These are phyloP conservation scores for Cyanoramphus novaezelandiae DNA, from an alignment of 2,113 vertebrate genomes.

Conservation along the genomic window DNA sequence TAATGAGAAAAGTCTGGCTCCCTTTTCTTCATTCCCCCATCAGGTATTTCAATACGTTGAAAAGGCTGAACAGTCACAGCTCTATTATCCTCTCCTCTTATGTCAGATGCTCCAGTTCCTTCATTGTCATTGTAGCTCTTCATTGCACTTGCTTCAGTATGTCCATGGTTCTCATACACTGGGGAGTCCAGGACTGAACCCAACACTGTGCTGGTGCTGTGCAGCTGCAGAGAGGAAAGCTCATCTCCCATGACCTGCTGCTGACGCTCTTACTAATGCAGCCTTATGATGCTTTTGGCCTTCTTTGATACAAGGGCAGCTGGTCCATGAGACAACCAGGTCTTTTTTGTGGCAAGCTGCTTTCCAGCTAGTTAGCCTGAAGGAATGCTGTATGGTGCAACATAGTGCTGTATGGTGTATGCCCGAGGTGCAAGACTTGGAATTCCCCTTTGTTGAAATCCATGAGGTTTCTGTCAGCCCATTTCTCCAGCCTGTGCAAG, in stretches of 20 bases:
- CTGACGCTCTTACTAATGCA: background rate
- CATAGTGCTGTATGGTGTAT: background rate
- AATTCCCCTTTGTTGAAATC: background rate
- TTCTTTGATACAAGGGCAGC: background rate
- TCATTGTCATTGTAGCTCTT: background rate
- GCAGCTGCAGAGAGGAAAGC: background rate
- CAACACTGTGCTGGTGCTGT: background rate
- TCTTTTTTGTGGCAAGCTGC: background rate
- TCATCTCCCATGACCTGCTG: background rate
- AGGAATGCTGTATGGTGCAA: background rate
- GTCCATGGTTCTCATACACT: background rate
- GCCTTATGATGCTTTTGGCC: background rate
- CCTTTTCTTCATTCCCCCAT: background rate
- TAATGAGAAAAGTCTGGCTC: background rate
- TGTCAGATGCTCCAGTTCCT: background rate
- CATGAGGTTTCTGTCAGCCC: background rate
- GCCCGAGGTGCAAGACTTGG: background rate
- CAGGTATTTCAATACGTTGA: background rate
- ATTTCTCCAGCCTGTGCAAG: background rate
- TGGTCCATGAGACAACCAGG: background rate
- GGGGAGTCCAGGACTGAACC: background rate
- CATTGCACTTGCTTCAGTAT: background rate
- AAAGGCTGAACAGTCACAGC: background rate
- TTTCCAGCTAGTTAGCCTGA: background rate
- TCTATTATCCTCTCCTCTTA: background rate